Percentiles rank a stretch among this genome's conserved stretches.
These are phyloP conservation scores for Diadema setosum DNA, from an alignment of 35 echinoderm and acorn worm species.

Conservation along the genomic window DNA sequence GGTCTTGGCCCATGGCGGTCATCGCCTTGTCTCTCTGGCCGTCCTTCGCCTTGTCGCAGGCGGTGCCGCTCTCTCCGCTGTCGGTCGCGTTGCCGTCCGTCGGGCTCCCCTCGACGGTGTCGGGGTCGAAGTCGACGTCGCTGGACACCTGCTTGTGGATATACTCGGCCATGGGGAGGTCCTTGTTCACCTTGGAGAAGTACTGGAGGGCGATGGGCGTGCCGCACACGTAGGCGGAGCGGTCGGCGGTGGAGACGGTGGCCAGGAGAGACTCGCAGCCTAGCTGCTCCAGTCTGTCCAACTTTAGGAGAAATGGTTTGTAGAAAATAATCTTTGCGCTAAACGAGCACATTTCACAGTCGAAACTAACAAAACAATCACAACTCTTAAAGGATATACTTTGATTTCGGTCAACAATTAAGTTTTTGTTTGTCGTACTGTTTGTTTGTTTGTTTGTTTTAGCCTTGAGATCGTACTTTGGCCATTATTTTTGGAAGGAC, in stretches of 20 bases:
- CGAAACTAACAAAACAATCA: too few species aligned
- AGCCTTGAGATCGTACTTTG: too few species aligned
- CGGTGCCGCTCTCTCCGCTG: neutral
- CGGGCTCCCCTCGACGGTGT: neutral
- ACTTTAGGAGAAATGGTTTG: constrained; percentile 25
- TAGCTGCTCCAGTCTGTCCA: constrained; percentile 57
- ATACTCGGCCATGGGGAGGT: constrained; percentile 58
- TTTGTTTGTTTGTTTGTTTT: too few species aligned
- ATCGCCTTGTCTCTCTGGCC: neutral
- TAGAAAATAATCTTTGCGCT: too few species aligned
- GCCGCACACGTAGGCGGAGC: constrained; percentile 68
- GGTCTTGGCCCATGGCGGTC: neutral
- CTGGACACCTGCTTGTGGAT: constrained; percentile 21
- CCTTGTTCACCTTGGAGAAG: constrained; percentile 76
- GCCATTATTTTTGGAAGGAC: too few species aligned
- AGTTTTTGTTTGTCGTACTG: too few species aligned
- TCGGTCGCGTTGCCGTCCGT: too few species aligned
- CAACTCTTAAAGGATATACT: too few species aligned
- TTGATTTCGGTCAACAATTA: too few species aligned
- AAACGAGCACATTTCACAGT: too few species aligned
- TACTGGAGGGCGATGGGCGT: constrained; percentile 63
- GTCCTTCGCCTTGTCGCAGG: neutral
- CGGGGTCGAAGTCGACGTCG: neutral
- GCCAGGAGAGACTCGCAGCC: constrained; percentile 77
- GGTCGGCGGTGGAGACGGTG: constrained; percentile 52